A percentile compares a stretch with the other conserved stretches of the same genome.
Conservation (phyloP, 30 jellyfish, hydroid and myxozoan species). For the Aurelia aurita complex sp. Pacific region DNA sequence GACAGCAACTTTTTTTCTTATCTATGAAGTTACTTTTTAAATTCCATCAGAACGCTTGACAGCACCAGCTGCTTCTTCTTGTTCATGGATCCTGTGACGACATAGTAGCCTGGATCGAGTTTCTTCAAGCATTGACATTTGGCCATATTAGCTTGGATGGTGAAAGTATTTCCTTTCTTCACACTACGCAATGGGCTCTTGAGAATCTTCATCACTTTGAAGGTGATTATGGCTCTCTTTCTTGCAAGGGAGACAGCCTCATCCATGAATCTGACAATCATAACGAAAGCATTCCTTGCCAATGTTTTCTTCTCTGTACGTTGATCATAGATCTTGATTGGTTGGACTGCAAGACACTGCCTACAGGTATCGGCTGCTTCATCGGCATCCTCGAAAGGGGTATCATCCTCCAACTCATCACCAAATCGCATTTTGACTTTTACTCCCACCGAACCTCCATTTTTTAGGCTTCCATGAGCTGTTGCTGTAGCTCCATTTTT, state of each 20-base stretch:
- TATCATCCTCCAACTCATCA: too few relatives aligned
- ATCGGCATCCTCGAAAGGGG: too few relatives aligned
- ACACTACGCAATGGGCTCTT: conserved; percentile 11
- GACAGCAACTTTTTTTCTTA: too few relatives aligned
- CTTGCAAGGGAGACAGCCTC: conserved; percentile 1
- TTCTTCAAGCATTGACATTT: conserved; percentile 20
- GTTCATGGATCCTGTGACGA: conserved; percentile 32
- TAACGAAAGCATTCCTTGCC: conserved; percentile 3
- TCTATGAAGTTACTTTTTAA: neutral
- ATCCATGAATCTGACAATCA: conserved; percentile 16
- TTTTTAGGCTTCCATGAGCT: too few relatives aligned
- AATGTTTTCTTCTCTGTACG: neutral
- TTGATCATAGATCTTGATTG: neutral
- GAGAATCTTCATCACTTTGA: conserved; percentile 11
- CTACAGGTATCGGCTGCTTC: neutral
- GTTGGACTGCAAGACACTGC: conserved; percentile 14
- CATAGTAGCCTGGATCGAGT: conserved; percentile 31
- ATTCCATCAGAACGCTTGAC: conserved; percentile 16
- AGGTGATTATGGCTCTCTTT: conserved; percentile 1
- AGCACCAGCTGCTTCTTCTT: conserved; percentile 8
- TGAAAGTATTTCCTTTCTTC: conserved; percentile 9
- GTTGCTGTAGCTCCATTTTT: too few relatives aligned
- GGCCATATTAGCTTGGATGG: conserved; percentile 17
- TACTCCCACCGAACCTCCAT: too few relatives aligned
- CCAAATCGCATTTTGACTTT: too few relatives aligned